Evolutionary conservation across 2,888 invertebrate species (phyloP).

Genomic region (Oscheius sp.): DNA sequence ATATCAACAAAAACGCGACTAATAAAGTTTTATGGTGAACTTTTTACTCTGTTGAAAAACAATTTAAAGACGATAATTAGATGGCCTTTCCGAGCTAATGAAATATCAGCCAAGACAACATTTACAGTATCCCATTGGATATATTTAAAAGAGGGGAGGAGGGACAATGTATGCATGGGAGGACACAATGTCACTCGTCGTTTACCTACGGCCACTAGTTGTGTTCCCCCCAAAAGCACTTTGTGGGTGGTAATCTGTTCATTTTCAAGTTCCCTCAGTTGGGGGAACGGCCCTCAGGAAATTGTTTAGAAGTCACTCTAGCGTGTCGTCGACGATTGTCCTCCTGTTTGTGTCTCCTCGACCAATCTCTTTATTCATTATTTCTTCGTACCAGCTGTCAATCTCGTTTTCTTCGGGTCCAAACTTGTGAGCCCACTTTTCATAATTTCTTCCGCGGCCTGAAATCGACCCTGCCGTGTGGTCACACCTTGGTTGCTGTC

Average conservation of each 20-base stretch:
- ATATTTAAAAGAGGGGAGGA: too few species aligned
- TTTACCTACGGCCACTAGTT: too few species aligned
- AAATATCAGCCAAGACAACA: too few species aligned
- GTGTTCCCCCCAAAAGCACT: too few species aligned
- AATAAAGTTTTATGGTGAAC: constrained; percentile 22
- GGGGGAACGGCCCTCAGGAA: constrained; percentile 8
- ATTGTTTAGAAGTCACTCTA: constrained; percentile 18
- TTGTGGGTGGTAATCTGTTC: too few species aligned
- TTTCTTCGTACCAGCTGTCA: not conserved
- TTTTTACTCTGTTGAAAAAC: not conserved
- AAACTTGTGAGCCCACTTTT: not conserved
- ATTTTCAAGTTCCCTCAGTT: too few species aligned
- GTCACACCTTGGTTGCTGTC: not conserved
- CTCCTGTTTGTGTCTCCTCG: not conserved
- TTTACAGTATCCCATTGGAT: too few species aligned
- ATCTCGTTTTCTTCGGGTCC: constrained; percentile 3
- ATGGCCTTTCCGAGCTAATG: too few species aligned
- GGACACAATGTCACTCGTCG: too few species aligned
- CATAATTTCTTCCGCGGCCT: constrained; percentile 17
- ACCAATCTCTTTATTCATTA: not conserved
- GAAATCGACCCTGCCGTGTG: constrained; percentile 5
- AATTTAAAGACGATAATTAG: not conserved
- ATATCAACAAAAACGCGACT: constrained; percentile 26
- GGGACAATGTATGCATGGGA: too few species aligned
- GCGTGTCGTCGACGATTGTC: constrained; percentile 2